These are phyloP conservation scores for Acrobasis suavella DNA, from an alignment of 2,888 invertebrate species.

Conservation along the genomic window DNA sequence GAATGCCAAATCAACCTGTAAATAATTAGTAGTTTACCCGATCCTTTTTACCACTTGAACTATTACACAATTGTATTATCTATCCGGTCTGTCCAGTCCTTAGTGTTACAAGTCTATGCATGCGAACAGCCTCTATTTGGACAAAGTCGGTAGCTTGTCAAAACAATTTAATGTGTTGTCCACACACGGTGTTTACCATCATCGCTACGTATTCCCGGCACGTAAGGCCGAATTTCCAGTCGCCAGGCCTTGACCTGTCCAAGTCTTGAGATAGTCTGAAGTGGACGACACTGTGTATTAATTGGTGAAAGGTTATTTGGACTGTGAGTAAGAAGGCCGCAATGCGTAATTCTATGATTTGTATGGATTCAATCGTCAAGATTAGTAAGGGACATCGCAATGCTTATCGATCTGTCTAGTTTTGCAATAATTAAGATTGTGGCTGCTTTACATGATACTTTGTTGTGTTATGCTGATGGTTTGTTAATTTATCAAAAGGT, in stretches of 20 bases:
- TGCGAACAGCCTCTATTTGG: not conserved
- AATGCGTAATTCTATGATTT: not conserved
- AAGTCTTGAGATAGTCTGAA: not conserved
- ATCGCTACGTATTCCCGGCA: constrained; percentile 6
- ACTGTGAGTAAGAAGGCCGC: constrained; percentile 8
- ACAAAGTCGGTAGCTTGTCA: constrained; percentile 11
- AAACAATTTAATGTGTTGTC: constrained; percentile 13
- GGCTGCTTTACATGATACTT: not conserved
- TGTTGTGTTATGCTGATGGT: not conserved
- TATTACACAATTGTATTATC: too few species aligned
- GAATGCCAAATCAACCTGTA: too few species aligned
- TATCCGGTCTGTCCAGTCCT: not conserved
- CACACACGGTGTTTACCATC: constrained; percentile 3
- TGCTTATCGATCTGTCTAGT: not conserved
- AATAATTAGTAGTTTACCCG: too few species aligned
- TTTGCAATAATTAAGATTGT: not conserved
- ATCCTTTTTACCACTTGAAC: too few species aligned
- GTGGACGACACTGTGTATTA: not conserved
- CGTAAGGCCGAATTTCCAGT: constrained; percentile 12
- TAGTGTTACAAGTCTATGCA: not conserved
- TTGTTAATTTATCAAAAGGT: not conserved
- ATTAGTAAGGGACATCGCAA: not conserved
- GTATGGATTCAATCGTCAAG: not conserved
- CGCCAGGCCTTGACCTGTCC: constrained; percentile 5
- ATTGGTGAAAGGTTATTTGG: constrained; percentile 17